Evolutionary conservation across 1,140 invertebrate genomes (phyloP), one percentile per base, ranked within the genome.

Genomic region (Hyles vespertilio): DNA sequence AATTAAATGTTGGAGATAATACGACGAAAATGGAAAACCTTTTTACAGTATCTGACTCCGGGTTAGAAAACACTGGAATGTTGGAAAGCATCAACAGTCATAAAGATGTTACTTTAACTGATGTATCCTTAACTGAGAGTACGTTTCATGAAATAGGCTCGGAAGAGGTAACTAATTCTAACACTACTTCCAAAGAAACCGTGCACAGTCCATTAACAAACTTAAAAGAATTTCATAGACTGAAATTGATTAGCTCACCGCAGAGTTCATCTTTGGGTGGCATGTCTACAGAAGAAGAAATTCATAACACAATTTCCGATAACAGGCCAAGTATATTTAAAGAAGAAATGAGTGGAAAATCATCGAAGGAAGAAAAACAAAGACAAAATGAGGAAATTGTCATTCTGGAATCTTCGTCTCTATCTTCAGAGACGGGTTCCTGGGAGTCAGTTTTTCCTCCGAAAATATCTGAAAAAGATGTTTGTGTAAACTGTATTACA

Each of bases 381-480:
- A 89, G 92, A n/a, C 91, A 92, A 61, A 93, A 93, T 72, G 93
- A 94, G 75, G 93, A 94, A 73, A 92, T 93, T 65, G 91, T 91
- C 7, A 91, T 90, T 63, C 80, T 91, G 69, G 90, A 91, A 65
- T 92, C 91, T 1, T 91, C 91, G 3, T 92, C 91, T 3, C 82
- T 92, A 5, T 92, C 91, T 47, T 92, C 91, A 4, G 91, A 92
- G 69, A 91, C 90, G 5, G 91, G 91, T 10, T 91, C 91, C 10
- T 92, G 91, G 92, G 92, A 92, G 74, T 91, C 91, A 1, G 89
- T 91, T 10, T 91, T 90, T 73, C 90, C 90, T 12, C 84, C 81
- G 22, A 84, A 79, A 69, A 53, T 77, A 33, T 32, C 67, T 12
- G 75, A 76, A 54, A 85, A 85, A 69, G 77, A 82, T 51, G 72